A percentile compares a stretch with the other conserved stretches of the same genome.
Evolutionary conservation across 2,797 vertebrate genomes (phyloP).

Genomic region (Pangasius macronema): DNA sequence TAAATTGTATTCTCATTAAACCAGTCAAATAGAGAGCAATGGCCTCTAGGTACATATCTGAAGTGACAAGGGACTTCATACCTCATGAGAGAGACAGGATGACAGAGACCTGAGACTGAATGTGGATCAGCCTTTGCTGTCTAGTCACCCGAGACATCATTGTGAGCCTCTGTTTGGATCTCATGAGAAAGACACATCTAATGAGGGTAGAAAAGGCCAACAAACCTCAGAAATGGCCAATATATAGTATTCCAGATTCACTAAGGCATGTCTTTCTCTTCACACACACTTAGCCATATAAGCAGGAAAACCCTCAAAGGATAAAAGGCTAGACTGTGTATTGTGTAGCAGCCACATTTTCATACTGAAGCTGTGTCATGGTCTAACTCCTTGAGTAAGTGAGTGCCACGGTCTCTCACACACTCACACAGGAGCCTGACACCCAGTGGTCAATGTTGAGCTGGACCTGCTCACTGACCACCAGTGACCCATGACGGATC

Average conservation of each 20-base stretch:
- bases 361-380: neutral
- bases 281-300: constrained; percentile 30
- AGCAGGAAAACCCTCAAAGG: constrained; percentile 37
- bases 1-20: neutral
- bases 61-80: constrained; percentile 11
- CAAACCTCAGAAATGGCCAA: constrained; percentile 31
- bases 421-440: constrained; percentile 26
- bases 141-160: constrained; percentile 59
- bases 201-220: constrained; percentile 61
- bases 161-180: constrained; percentile 57
- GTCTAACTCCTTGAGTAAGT: neutral
- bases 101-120: constrained; percentile 24
- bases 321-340: constrained; percentile 34
- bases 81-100: constrained; percentile 31
- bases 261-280: constrained; percentile 23
- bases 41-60: neutral
- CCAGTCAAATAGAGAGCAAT: neutral
- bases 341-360: neutral
- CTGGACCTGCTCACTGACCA: neutral
- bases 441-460: constrained; percentile 11
- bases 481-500: neutral
- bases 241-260: constrained; percentile 51
- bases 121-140: constrained; percentile 15
- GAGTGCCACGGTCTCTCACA: constrained; percentile 19
- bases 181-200: constrained; percentile 63